Percentiles rank a stretch among this genome's conserved stretches.
These are phyloP conservation scores for Hyaena hyaena DNA, from an alignment of 2,113 vertebrate species.

Conservation along the genomic window DNA sequence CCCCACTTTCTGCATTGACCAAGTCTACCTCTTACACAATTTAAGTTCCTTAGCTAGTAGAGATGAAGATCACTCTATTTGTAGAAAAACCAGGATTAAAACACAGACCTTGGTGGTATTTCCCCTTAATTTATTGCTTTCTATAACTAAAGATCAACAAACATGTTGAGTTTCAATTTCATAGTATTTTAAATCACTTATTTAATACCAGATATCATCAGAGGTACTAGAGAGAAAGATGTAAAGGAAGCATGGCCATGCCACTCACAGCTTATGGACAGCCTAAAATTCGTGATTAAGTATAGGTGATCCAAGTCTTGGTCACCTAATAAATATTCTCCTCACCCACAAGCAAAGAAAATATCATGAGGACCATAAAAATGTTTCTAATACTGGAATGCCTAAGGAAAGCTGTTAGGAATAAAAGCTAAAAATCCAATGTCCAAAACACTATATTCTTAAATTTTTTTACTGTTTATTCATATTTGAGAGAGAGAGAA, in stretches of 20 bases:
- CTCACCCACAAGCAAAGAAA: conserved; percentile 33
- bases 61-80: not conserved
- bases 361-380: not conserved
- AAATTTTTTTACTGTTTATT: no score
- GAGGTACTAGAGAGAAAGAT: not conserved
- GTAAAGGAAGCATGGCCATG: not conserved
- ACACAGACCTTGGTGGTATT: not conserved
- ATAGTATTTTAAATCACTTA: not conserved
- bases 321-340: not conserved
- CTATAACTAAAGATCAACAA: not conserved
- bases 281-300: not conserved
- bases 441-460: not conserved
- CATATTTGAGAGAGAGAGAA: no score
- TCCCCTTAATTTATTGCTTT: not conserved
- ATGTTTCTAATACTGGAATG: not conserved
- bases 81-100: not conserved
- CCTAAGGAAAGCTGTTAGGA: not conserved
- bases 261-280: not conserved
- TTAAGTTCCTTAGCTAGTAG: not conserved
- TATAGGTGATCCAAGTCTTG: not conserved
- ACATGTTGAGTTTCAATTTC: not conserved
- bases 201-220: not conserved
- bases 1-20: not conserved
- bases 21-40: not conserved
- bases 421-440: not conserved